A percentile compares a stretch with the other conserved stretches of the same genome.
phyloP scores from a whole-genome alignment of 1,140 invertebrate species.

The Centruroides sculpturatus region DNA sequence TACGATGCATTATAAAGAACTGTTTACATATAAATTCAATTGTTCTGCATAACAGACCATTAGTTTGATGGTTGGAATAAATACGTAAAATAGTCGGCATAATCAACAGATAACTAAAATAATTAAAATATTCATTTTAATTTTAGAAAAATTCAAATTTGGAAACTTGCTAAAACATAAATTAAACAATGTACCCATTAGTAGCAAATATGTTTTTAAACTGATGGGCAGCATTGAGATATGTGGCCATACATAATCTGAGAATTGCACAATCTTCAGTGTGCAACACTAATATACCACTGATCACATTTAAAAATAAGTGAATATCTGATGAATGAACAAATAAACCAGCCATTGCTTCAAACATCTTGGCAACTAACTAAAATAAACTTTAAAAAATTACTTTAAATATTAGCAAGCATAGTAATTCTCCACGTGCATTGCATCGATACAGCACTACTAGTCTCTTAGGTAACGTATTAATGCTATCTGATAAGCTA shows the following conservation, averaged over 20 bases:
- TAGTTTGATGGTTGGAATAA: conserved; percentile 95
- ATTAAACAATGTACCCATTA: conserved; percentile 52
- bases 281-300: conserved; percentile 90
- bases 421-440: too few species aligned
- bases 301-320: conserved; percentile 93
- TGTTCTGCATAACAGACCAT: conserved; percentile 75
- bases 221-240: conserved; percentile 93
- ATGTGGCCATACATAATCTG: conserved; percentile 88
- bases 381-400: conserved; percentile 26
- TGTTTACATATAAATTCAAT: conserved; percentile 97
- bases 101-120: conserved; percentile 74
- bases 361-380: conserved; percentile 91
- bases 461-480: too few species aligned
- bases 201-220: conserved; percentile 99
- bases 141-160: too few species aligned
- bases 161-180: too few species aligned
- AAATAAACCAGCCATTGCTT: conserved; percentile 96
- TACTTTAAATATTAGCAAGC: background rate
- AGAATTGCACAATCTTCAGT: conserved; percentile 92
- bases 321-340: conserved; percentile 95
- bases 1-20: conserved; percentile 95
- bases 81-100: conserved; percentile 94
- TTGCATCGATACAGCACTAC: too few species aligned
- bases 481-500: too few species aligned
- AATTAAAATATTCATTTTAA: background rate